Conservation (phyloP, 2,888 invertebrate genomes). For the Megaustenia siamemsis region DNA sequence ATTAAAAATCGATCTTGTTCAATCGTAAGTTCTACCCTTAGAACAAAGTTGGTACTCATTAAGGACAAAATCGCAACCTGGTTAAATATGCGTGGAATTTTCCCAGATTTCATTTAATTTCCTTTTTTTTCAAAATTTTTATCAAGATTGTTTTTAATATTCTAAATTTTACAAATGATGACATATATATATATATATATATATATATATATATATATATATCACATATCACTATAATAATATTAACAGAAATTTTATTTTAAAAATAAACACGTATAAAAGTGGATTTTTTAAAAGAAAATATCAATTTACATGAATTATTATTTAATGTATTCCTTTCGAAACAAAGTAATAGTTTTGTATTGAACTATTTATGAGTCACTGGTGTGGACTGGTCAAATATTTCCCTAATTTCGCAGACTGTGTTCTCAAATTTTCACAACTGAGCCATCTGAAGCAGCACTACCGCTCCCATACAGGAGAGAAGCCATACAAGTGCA, state of each 20-base stretch:
- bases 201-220: neutral
- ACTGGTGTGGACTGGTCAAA: constrained; percentile 33
- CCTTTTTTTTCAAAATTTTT: neutral
- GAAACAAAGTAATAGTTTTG: neutral
- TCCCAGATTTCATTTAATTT: neutral
- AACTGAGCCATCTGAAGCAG: constrained; percentile 98
- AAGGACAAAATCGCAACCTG: constrained; percentile 4
- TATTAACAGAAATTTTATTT: neutral
- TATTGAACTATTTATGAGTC: neutral
- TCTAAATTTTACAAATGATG: too few species aligned
- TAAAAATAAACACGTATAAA: too few species aligned
- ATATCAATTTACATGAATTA: too few species aligned
- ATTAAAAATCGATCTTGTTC: neutral
- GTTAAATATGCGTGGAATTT: constrained; percentile 25
- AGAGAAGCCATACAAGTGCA: constrained; percentile 57
- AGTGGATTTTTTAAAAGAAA: too few species aligned
- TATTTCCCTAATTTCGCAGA: constrained; percentile 45
- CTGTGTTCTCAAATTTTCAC: constrained; percentile 52
- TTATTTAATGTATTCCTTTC: neutral
- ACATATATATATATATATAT: too few species aligned
- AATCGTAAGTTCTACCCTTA: too few species aligned
- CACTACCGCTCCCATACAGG: constrained; percentile 98
- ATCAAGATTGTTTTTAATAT: too few species aligned
- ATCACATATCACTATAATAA: neutral
- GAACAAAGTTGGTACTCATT: neutral